Evolutionary conservation across 2,888 invertebrate genomes (phyloP), one percentile per base, ranked within the genome.

Genomic region (Drosophila bunnanda): DNA sequence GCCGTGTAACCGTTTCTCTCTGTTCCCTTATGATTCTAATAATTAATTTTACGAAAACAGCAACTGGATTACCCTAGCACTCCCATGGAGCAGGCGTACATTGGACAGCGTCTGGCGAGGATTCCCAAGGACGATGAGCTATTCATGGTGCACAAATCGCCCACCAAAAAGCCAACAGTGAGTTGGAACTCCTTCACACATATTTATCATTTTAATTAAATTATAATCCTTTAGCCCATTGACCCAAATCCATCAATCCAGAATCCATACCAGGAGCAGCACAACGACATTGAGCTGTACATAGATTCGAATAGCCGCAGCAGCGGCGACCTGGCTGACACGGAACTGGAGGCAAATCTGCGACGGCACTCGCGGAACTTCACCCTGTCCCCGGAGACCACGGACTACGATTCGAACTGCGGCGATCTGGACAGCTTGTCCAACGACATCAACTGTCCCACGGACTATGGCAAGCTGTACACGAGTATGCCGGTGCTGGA

Each of bases 401-500:
- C 98, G 58, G 87, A 98, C 92, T 98, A 97, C 92, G 98, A 97
- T 93, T 97, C 97, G 76, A 96, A 96, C 91, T 95, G 95, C 89
- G 95, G 95, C n/a, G 97, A 97, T 91, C 94, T 97, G 86, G 97
- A 97, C 91, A 98, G 97, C 90, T 79, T 92, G 41, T 92, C 92
- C 43, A 92, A 92, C 77, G 92, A 92, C 66, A 91, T 92, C 5
- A 92, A 92, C 78, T 91, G 91, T 74, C 57, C 91, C 53, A 94
- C 94, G 50, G 94, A 94, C 83, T 94, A 94, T 80, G 94, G 94
- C 50, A 94, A 94, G 91, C 93, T 95, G 91, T 96, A 94, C 92
- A 96, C 95, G 32, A 95, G 95, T 86, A 96, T 98, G 96, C 98
- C 98, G 1, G 96, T 97, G 20, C 94, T 98, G 43, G 98, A 98